Evolutionary conservation across 2,888 invertebrate genomes (phyloP).

Genomic region (Pollenia angustigena): DNA sequence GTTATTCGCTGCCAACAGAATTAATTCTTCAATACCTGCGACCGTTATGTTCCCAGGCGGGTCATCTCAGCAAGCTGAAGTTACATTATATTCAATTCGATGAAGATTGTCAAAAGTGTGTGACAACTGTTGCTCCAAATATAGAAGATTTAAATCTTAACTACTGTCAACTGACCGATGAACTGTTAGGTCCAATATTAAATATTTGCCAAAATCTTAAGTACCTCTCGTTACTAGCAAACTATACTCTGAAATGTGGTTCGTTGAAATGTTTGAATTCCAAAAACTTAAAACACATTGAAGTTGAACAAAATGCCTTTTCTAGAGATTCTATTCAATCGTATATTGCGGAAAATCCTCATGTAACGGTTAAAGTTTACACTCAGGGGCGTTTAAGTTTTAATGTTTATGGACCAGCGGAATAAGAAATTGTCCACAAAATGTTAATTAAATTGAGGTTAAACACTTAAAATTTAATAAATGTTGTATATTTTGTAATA

Average conservation of each 20-base stretch:
- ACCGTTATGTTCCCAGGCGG: constrained; percentile 60
- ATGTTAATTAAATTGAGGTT: not conserved
- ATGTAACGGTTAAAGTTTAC: constrained; percentile 37
- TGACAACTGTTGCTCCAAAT: constrained; percentile 51
- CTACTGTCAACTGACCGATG: constrained; percentile 72
- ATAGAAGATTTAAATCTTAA: constrained; percentile 65
- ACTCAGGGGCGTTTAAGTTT: constrained; percentile 39
- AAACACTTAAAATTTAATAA: not conserved
- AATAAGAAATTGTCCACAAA: not conserved
- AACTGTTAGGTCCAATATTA: constrained; percentile 61
- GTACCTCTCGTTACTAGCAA: constrained; percentile 65
- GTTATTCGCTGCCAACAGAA: constrained; percentile 63
- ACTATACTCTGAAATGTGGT: constrained; percentile 68
- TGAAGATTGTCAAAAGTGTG: constrained; percentile 47
- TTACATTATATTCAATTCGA: constrained; percentile 71
- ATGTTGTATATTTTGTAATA: too few species aligned
- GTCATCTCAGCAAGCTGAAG: constrained; percentile 42
- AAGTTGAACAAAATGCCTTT: constrained; percentile 66
- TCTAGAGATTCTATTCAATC: constrained; percentile 57
- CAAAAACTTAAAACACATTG: constrained; percentile 47
- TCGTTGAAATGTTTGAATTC: constrained; percentile 50
- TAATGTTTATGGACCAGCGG: constrained; percentile 9
- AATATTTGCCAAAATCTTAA: constrained; percentile 55
- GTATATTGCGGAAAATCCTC: constrained; percentile 40
- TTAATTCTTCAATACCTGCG: constrained; percentile 54